phyloP scores from a whole-genome alignment of 2,888 invertebrate genomes.

The Candidula unifasciata region DNA sequence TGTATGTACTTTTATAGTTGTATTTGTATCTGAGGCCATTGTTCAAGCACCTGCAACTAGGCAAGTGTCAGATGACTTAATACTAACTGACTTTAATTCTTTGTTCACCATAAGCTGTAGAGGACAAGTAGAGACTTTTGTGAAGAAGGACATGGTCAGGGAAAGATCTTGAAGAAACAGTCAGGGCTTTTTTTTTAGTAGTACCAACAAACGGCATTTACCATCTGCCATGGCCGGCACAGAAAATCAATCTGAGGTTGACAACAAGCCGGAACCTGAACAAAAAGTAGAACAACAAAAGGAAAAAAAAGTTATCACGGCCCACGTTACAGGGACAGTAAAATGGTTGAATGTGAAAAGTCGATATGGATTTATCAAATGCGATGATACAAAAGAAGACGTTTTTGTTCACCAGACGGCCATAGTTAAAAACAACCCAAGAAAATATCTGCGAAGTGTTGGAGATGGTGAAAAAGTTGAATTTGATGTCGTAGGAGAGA shows the following conservation, averaged over 20 bases:
- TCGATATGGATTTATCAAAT: conserved; percentile 98
- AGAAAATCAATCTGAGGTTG: conserved; percentile 87
- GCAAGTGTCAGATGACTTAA: too few species aligned
- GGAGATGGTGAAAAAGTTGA: conserved; percentile 98
- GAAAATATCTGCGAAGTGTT: conserved; percentile 98
- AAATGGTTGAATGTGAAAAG: conserved; percentile 89
- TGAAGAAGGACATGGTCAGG: conserved; percentile 65
- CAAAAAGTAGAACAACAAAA: conserved; percentile 79
- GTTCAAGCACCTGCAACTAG: too few species aligned
- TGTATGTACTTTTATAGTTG: too few species aligned
- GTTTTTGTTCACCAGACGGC: conserved; percentile 99
- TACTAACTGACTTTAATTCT: too few species aligned
- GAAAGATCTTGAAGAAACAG: conserved; percentile 50
- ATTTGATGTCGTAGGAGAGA: conserved; percentile 98
- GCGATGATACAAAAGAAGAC: conserved; percentile 99
- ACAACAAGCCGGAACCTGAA: conserved; percentile 76
- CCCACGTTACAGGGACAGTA: conserved; percentile 93
- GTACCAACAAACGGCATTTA: conserved; percentile 59
- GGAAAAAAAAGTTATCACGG: conserved; percentile 83
- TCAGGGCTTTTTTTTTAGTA: conserved; percentile 23
- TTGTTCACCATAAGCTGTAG: too few species aligned
- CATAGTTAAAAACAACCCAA: conserved; percentile 98
- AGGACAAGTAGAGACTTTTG: too few species aligned
- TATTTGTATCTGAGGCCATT: too few species aligned
- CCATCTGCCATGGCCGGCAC: conserved; percentile 92